Conservation (phyloP, 2,888 invertebrate species). For the Acronicta leporina region DNA sequence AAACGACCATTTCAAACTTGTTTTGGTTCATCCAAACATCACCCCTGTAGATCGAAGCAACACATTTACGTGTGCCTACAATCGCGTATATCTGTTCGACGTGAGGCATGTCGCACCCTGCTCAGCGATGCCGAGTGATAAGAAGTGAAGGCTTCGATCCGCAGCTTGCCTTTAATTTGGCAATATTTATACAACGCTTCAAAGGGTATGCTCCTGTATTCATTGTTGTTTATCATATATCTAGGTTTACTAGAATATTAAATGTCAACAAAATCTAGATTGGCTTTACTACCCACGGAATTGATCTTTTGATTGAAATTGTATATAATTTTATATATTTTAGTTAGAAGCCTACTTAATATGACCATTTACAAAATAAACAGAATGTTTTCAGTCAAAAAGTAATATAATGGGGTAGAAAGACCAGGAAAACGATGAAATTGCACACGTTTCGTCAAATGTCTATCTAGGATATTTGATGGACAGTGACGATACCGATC, state of each 20-base stretch:
- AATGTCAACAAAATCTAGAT: too few relatives aligned
- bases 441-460: slow-evolving; percentile 2
- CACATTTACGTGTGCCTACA: slow-evolving; percentile 36
- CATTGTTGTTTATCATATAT: not conserved
- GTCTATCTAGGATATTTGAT: slow-evolving; percentile 14
- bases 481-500: slow-evolving; percentile 9
- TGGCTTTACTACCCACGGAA: too few relatives aligned
- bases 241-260: too few relatives aligned
- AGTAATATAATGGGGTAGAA: not conserved
- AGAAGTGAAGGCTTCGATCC: slow-evolving; percentile 33
- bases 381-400: too few relatives aligned
- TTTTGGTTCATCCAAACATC: slow-evolving; percentile 3
- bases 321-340: too few relatives aligned
- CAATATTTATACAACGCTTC: slow-evolving; percentile 43
- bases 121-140: slow-evolving; percentile 35
- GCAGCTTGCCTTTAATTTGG: slow-evolving; percentile 43
- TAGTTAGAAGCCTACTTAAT: too few relatives aligned
- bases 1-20: slow-evolving; percentile 12
- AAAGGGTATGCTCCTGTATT: not conserved
- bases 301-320: too few relatives aligned
- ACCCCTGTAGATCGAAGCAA: slow-evolving; percentile 3
- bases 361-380: too few relatives aligned
- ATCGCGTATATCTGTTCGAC: slow-evolving; percentile 34
- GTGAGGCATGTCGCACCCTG: slow-evolving; percentile 45
- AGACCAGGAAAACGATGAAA: slow-evolving; percentile 4